These are phyloP conservation scores for Lampropteryx suffumata DNA, from an alignment of 2,888 invertebrate species.

Conservation along the genomic window DNA sequence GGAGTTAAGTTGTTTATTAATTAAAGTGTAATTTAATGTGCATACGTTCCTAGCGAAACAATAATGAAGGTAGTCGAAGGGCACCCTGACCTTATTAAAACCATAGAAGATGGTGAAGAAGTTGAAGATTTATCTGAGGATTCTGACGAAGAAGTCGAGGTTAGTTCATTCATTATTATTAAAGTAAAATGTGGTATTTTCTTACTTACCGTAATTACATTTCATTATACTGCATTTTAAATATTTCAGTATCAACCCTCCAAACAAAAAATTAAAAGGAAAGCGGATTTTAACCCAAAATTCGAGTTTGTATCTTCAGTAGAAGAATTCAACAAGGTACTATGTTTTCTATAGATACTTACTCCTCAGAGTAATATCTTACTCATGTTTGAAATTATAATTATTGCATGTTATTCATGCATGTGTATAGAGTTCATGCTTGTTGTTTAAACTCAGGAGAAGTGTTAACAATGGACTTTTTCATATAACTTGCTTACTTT, in stretches of 20 bases:
- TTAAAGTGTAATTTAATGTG: not conserved
- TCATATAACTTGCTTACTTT: not conserved
- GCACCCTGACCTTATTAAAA: slow-evolving; percentile 87
- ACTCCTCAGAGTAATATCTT: no score
- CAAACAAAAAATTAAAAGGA: slow-evolving; percentile 87
- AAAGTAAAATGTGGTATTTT: slow-evolving; percentile 8
- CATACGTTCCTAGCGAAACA: not conserved
- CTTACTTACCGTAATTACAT: not conserved
- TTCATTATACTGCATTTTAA: slow-evolving; percentile 19
- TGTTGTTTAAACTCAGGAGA: no score
- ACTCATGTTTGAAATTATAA: no score
- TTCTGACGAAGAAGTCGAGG: slow-evolving; percentile 91
- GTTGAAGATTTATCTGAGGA: slow-evolving; percentile 91
- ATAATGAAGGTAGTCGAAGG: slow-evolving; percentile 54
- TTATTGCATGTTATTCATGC: no score
- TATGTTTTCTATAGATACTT: not conserved
- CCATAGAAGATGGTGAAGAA: slow-evolving; percentile 92
- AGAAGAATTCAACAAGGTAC: slow-evolving; percentile 88
- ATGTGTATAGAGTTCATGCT: no score
- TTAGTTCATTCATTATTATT: slow-evolving; percentile 45
- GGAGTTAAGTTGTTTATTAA: not conserved
- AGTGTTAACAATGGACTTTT: no score
- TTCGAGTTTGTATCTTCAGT: slow-evolving; percentile 91
- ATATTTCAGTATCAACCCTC: slow-evolving; percentile 90
- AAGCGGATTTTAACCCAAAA: slow-evolving; percentile 89